A percentile compares a stretch with the other conserved stretches of the same genome.
phyloP scores from a whole-genome alignment of 2,797 vertebrate species.

The Chloroceryle inda region DNA sequence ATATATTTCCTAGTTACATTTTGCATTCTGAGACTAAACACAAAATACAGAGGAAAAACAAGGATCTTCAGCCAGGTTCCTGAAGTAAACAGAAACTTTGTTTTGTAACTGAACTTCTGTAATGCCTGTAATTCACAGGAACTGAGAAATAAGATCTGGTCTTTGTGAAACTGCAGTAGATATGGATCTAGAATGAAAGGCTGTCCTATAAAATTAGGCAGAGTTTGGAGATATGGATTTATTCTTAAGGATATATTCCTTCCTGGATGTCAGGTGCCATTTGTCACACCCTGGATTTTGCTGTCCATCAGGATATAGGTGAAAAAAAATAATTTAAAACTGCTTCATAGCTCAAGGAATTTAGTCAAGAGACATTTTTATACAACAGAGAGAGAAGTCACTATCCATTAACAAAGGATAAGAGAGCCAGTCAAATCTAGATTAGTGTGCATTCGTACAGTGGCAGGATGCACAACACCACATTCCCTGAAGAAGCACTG shows the following conservation, averaged over 20 bases:
- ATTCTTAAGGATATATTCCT: slow-evolving; percentile 80
- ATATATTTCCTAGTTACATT: not conserved
- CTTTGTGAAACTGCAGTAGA: slow-evolving; percentile 73
- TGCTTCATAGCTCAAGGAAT: slow-evolving; percentile 72
- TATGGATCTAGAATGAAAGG: slow-evolving; percentile 79
- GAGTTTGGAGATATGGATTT: slow-evolving; percentile 78
- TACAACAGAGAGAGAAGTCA: slow-evolving; percentile 35
- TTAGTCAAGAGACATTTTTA: slow-evolving; percentile 67
- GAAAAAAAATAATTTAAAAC: slow-evolving; percentile 39
- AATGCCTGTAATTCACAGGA: slow-evolving; percentile 45
- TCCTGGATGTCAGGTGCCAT: slow-evolving; percentile 82
- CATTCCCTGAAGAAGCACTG: not conserved
- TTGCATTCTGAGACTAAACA: not conserved
- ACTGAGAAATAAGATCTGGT: slow-evolving; percentile 61
- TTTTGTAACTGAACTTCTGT: slow-evolving; percentile 54
- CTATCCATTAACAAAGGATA: slow-evolving; percentile 41
- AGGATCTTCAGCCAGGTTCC: not conserved
- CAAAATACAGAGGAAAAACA: not conserved
- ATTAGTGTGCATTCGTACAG: slow-evolving; percentile 26
- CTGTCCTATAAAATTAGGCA: slow-evolving; percentile 82
- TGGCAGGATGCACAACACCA: slow-evolving; percentile 27
- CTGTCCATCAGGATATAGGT: slow-evolving; percentile 80
- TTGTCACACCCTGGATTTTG: slow-evolving; percentile 81
- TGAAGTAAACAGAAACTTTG: slow-evolving; percentile 28
- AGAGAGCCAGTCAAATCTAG: slow-evolving; percentile 17